Base-by-base conservation (phyloP, 2,888 invertebrate genomes). In the Parnassius glacialis region DNA sequence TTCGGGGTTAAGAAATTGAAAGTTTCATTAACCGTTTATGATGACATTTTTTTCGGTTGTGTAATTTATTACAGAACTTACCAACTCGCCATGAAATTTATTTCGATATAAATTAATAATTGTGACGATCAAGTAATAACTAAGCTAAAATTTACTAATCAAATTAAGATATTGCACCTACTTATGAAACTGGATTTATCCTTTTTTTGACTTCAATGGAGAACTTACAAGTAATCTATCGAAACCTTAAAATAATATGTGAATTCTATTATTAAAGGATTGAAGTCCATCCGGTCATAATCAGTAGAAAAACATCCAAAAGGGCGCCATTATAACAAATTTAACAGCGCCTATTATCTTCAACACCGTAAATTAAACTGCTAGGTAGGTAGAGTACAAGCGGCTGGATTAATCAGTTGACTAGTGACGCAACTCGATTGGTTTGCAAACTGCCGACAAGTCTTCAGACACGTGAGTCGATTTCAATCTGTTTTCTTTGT, bases 401-500 rank as follows among this genome's bases (percentile, higher is more conserved):
- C 66, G 72, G 72, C 73, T 68, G 72, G 79, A 86, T 71, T 62
- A 60, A 67, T 87, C 75, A 54, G 59, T 52, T 62, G 70, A 86
- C 75, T 62, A 47, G 79, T 83, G 65, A 71, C 64, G 72, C 75
- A 71, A 80, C 74, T 52, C 57, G 52, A 53, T 59, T 44, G 62
- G 63, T 66, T 62, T 57, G 60, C 58, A 64, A 74, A 65, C 64
- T 34, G 9, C 9, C 65, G 72, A 84, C 70, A 13, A 52, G 72
- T 83, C 67, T 67, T 50, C 11, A 20, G 71, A 81, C 69, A 12
- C 64, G 78, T 80, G 66, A 64, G 68, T 66, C 70, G 80, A 85
- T 85, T 79, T 76, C 83, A 82, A 87, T 85, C 83, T 78, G 84
- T 84, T 86, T 88, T 87, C 90, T 90, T 90, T 90, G 90, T 90